These are phyloP conservation scores for Platynereis dumerilii DNA, from an alignment of 2,888 invertebrate genomes.

Conservation along the genomic window DNA sequence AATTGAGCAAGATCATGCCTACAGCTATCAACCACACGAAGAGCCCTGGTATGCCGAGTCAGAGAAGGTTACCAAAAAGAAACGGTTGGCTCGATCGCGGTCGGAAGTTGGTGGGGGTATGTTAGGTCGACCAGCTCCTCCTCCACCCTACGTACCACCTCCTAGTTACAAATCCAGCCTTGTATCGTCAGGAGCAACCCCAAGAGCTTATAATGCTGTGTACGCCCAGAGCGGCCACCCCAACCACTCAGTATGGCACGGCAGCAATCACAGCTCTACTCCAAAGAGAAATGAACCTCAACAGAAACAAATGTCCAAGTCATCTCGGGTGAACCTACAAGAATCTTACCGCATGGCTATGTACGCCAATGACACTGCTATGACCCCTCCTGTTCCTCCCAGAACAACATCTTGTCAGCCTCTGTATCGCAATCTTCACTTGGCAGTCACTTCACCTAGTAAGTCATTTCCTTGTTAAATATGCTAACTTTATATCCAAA, in stretches of 20 bases:
- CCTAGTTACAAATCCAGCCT: constrained; percentile 27
- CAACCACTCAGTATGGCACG: too few relatives aligned
- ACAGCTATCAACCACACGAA: background rate
- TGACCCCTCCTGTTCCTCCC: too few relatives aligned
- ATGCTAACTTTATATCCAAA: too few relatives aligned
- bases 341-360: constrained; percentile 9
- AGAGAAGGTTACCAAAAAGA: background rate
- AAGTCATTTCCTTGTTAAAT: background rate
- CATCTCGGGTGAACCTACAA: background rate
- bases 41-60: background rate
- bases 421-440: background rate
- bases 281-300: too few relatives aligned
- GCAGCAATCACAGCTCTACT: too few relatives aligned
- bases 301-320: too few relatives aligned
- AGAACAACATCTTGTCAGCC: background rate
- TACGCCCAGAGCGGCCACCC: too few relatives aligned
- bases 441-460: constrained; percentile 1
- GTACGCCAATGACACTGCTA: background rate
- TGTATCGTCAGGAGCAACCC: background rate
- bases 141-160: constrained; percentile 33
- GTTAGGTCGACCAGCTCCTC: constrained; percentile 1
- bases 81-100: background rate
- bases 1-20: constrained; percentile 10
- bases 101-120: too few relatives aligned
- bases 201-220: background rate